Evolutionary conservation across 2,888 invertebrate species (phyloP), one percentile per base, ranked within the genome.

Genomic region (Drosophila paramelanica): DNA sequence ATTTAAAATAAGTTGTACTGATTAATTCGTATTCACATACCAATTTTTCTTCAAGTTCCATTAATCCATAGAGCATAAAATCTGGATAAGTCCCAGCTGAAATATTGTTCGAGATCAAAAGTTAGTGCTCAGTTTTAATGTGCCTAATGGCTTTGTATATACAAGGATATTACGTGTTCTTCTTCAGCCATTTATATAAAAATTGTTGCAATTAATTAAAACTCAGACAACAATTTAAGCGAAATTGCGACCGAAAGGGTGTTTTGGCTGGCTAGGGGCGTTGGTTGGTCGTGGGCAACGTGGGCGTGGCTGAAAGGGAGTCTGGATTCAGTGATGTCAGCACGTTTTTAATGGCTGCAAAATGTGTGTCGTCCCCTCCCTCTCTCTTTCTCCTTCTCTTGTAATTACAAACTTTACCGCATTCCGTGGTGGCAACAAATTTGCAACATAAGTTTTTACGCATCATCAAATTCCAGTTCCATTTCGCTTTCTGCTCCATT

Each of bases 261-360:
- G 25, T 11, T 53, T n/a, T 13, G 52, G 17, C 14, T 43, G 14
- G 25, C 13, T 41, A 14, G 14, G 20, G 20, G 27, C 27, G 41
- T 0, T 7, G 13, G 17, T 41, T 52, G 11, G 0, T 14, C 10
- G 49, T 4, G 1, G n/a, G 36, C 23, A 3, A 4, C 23, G 23
- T 23, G 6, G 31, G 20, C 3, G 13, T 3, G 25, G 4, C 5
- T 7, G n/a, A 1, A 3, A 8, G 33, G 13, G 13, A n/a, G 11
- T 7, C 1, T 14, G 6, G 20, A 2, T 45, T 27, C 25, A 47
- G 42, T 27, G 14, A 43, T 51, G 39, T 46, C 70, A 69, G 59
- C 67, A 67, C 69, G 67, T 67, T 68, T 62, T 68, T 69, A 67
- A 67, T 67, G 60, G 70, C 52, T 43, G 70, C n/a, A 52, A 67